Base-by-base conservation (phyloP, 1,140 invertebrate species). In the Cyphomyrmex costatus region DNA sequence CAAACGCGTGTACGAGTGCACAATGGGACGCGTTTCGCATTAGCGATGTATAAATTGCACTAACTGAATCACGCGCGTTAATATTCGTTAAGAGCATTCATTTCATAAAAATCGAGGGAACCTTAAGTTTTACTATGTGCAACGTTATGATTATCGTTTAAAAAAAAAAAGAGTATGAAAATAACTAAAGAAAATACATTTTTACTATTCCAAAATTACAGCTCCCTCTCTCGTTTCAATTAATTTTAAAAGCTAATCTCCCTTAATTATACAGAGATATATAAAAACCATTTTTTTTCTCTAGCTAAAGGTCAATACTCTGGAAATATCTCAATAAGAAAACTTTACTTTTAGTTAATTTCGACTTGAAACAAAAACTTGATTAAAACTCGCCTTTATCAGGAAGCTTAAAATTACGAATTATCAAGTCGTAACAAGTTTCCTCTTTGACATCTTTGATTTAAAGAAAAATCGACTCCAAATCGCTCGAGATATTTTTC, bases 21-120 rank as follows among this genome's bases (percentile, higher is more conserved):
- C 65, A 14, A 46, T 27, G 70, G 30, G 56, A 58, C 12, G 70
- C 58, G 51, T 87, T 60, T 60, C 12, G 65, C 30, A 33, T 27
- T 68, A n/a, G 30, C 19, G n/a, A n/a, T 24, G 21, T 46, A 24
- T 68, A 68, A 27, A 58, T 30, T 36, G 36, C 53, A 27, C 53
- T 79, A 88, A 88, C 82, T 86, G 68, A 51, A 76, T 77, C 49
- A 61, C 61, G 73, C 10, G 65, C 66, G 14, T 24, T 73, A 53
- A 66, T 49, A 42, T 42, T 68, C 16, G 12, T 78, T 77, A 27
- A 78, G 27, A 73, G 46, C 16, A 33, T 30, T n/a, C 12, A 24
- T 60, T 82, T 71, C 30, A 82, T 60, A 66, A 82, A 58, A 71
- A 19, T 71, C 51, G 6, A 58, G 36, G n/a, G 3, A 73, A 49